Percentiles rank a stretch among this genome's conserved stretches.
Evolutionary conservation across 2,797 vertebrate species (phyloP).

Genomic region (Hippoglossus hippoglossus): DNA sequence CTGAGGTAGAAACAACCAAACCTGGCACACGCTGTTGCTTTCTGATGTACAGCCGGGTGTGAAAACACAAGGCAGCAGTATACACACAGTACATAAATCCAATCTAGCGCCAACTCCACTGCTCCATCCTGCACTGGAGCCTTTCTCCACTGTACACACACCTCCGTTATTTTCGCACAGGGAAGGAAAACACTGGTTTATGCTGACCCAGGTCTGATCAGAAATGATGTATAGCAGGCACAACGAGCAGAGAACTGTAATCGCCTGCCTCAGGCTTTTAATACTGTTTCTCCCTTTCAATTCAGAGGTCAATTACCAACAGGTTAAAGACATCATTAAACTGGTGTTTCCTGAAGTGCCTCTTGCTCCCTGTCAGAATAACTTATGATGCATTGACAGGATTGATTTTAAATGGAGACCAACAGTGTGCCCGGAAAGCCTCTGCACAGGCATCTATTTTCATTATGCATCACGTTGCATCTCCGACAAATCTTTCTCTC

Average conservation of each 20-base stretch:
- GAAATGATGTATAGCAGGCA: slow-evolving; percentile 80
- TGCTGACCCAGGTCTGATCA: slow-evolving; percentile 81
- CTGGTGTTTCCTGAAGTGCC: slow-evolving; percentile 83
- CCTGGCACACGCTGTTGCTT: slow-evolving; percentile 27
- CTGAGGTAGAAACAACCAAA: slow-evolving; percentile 21
- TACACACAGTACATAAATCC: slow-evolving; percentile 72
- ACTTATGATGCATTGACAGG: slow-evolving; percentile 82
- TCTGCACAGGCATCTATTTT: slow-evolving; percentile 76
- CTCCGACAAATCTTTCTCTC: slow-evolving; percentile 76
- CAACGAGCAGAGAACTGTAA: slow-evolving; percentile 74
- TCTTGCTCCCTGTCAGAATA: slow-evolving; percentile 84
- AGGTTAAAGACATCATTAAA: slow-evolving; percentile 86
- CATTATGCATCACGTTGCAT: slow-evolving; percentile 75
- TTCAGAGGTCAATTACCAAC: slow-evolving; percentile 82
- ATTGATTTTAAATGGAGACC: slow-evolving; percentile 82
- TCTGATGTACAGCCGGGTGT: slow-evolving; percentile 59
- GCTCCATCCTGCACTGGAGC: slow-evolving; percentile 50
- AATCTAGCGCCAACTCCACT: slow-evolving; percentile 50
- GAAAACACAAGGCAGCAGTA: slow-evolving; percentile 53
- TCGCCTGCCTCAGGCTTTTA: slow-evolving; percentile 78
- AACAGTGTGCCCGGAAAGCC: slow-evolving; percentile 72
- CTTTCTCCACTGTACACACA: slow-evolving; percentile 61
- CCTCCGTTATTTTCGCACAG: slow-evolving; percentile 42
- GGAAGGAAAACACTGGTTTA: slow-evolving; percentile 68
- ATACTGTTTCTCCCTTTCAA: slow-evolving; percentile 78